phyloP scores from a whole-genome alignment of 2,888 invertebrate species.

The Drosophila multiciliata region DNA sequence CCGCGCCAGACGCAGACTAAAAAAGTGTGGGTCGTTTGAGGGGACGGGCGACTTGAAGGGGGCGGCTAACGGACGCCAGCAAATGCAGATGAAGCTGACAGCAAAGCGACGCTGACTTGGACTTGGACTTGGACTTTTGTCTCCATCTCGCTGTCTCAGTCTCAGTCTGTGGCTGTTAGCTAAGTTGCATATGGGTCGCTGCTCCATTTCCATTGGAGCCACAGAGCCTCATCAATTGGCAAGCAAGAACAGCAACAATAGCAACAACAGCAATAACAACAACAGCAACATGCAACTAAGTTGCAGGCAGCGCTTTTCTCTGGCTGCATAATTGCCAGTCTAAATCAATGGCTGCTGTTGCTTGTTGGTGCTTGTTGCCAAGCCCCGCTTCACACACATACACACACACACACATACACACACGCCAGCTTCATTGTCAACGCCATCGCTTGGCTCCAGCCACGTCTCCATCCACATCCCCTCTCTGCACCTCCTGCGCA shows the following conservation, averaged over 20 bases:
- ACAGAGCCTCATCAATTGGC: constrained; percentile 62
- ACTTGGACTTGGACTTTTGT: constrained; percentile 5
- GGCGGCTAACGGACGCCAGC: constrained; percentile 60
- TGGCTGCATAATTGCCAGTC: constrained; percentile 77
- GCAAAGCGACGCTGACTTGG: constrained; percentile 33
- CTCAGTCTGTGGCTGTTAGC: constrained; percentile 23
- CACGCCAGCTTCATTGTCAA: constrained; percentile 49
- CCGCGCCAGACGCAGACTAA: constrained; percentile 60
- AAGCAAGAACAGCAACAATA: constrained; percentile 35
- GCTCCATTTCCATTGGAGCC: constrained; percentile 65
- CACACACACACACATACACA: constrained; percentile 17
- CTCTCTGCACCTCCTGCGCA: constrained; percentile 19
- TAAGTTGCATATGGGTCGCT: constrained; percentile 65
- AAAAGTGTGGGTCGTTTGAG: background rate
- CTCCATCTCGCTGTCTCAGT: constrained; percentile 3
- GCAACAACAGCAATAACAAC: constrained; percentile 40
- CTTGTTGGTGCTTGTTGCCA: constrained; percentile 42
- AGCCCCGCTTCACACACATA: constrained; percentile 36
- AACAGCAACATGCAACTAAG: constrained; percentile 29
- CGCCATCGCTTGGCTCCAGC: constrained; percentile 53
- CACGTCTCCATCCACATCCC: constrained; percentile 27
- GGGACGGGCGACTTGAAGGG: background rate
- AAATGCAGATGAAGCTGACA: constrained; percentile 78
- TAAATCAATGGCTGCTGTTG: constrained; percentile 71
- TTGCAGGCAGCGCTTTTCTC: constrained; percentile 16